Evolutionary conservation across 2,113 vertebrate species (phyloP).

Genomic region (Gnathonemus longibarbis): DNA sequence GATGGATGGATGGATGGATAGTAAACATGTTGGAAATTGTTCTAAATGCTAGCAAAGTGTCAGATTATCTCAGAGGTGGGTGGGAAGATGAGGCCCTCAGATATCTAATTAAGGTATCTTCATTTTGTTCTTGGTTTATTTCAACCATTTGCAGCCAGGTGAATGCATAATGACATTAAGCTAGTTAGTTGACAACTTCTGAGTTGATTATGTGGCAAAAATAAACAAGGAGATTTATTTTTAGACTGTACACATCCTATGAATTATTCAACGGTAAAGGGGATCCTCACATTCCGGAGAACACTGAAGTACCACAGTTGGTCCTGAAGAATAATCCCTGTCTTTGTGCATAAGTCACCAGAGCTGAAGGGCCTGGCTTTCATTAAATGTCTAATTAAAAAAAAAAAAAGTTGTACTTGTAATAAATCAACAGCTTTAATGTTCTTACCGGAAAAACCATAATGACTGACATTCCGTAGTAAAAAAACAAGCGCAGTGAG

Average conservation of each 20-base stretch:
- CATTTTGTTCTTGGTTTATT: not conserved
- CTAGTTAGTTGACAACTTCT: slow-evolving; percentile 3
- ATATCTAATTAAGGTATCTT: not conserved
- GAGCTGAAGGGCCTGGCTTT: not conserved
- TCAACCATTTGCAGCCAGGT: not conserved
- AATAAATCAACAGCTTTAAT: not conserved
- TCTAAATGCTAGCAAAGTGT: not conserved
- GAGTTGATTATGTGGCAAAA: slow-evolving; percentile 6
- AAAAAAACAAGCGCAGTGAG: not conserved
- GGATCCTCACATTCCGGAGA: not conserved
- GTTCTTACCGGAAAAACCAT: not conserved
- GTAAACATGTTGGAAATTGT: not conserved
- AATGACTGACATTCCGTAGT: not conserved
- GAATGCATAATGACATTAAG: slow-evolving; percentile 13
- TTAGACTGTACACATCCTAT: slow-evolving; percentile 14
- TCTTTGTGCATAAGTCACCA: not conserved
- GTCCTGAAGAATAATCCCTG: not conserved
- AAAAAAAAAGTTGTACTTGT: not conserved
- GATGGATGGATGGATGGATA: no score
- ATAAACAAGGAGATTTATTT: not conserved
- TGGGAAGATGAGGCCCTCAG: no score
- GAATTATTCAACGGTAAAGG: slow-evolving; percentile 19
- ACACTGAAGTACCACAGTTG: not conserved
- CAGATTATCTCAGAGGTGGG: not conserved
- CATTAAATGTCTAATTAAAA: not conserved